These are phyloP conservation scores for Anolis sagrei DNA, from an alignment of 2,113 vertebrate species.

Conservation along the genomic window DNA sequence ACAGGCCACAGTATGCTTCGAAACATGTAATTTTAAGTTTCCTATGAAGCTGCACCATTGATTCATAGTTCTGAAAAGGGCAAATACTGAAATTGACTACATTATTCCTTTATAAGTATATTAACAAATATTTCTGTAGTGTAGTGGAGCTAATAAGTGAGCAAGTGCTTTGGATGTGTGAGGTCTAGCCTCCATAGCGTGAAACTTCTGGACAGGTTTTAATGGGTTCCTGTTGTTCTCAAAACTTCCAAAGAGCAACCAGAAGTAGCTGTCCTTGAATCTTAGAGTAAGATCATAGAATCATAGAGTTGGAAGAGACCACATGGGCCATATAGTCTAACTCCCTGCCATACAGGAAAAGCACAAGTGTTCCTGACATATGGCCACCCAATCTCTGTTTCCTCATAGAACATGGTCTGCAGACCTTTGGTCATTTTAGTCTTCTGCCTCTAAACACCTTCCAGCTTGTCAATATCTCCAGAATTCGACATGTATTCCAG, in stretches of 20 bases:
- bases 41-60: background rate
- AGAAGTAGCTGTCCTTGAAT: background rate
- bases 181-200: background rate
- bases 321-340: too few relatives aligned
- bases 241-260: background rate
- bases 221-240: background rate
- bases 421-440: too few relatives aligned
- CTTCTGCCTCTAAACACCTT: too few relatives aligned
- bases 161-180: too few relatives aligned
- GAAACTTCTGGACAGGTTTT: background rate
- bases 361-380: too few relatives aligned
- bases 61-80: background rate
- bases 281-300: too few relatives aligned
- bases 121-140: background rate
- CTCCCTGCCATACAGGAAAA: too few relatives aligned
- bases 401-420: too few relatives aligned
- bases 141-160: background rate
- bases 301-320: too few relatives aligned
- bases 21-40: background rate
- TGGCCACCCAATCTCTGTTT: too few relatives aligned
- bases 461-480: too few relatives aligned
- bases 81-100: background rate
- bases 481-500: too few relatives aligned
- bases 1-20: background rate
- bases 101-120: background rate